Percentiles rank a stretch among this genome's conserved stretches.
These are phyloP conservation scores for Enteromius thamalakanensis DNA, from an alignment of 2,797 vertebrate genomes.

Conservation along the genomic window DNA sequence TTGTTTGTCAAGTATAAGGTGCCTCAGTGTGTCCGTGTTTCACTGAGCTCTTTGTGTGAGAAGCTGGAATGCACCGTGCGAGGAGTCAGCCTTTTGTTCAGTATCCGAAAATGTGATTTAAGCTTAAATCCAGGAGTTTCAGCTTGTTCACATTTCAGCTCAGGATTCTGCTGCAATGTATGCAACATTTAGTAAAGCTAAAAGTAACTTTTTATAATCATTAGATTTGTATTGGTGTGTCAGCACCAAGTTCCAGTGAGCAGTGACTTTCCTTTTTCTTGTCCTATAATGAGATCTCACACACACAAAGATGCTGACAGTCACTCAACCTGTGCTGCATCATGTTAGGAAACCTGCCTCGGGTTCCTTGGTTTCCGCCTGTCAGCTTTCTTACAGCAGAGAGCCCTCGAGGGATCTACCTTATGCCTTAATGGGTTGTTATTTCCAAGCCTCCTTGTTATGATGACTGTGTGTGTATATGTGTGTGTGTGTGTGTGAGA, in stretches of 20 bases:
- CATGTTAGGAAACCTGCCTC: slow-evolving; percentile 30
- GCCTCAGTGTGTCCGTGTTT: neutral
- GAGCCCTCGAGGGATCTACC: neutral
- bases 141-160: neutral
- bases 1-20: neutral
- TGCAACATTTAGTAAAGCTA: neutral
- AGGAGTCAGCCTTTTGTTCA: neutral
- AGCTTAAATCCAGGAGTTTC: neutral
- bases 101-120: neutral
- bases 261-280: slow-evolving; percentile 6
- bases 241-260: slow-evolving; percentile 20
- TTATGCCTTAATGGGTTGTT: slow-evolving; percentile 43
- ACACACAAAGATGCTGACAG: slow-evolving; percentile 32
- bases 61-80: neutral
- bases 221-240: slow-evolving; percentile 23
- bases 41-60: neutral
- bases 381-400: slow-evolving; percentile 36
- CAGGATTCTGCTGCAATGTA: slow-evolving; percentile 12
- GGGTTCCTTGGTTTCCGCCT: slow-evolving; percentile 22
- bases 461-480: slow-evolving; percentile 30
- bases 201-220: slow-evolving; percentile 10
- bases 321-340: slow-evolving; percentile 10
- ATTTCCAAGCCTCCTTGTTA: slow-evolving; percentile 34
- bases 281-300: slow-evolving; percentile 29
- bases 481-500: slow-evolving; percentile 1